phyloP scores from a whole-genome alignment of 92 coral and sea anemone genomes.

The Isaurus tuberculatus region DNA sequence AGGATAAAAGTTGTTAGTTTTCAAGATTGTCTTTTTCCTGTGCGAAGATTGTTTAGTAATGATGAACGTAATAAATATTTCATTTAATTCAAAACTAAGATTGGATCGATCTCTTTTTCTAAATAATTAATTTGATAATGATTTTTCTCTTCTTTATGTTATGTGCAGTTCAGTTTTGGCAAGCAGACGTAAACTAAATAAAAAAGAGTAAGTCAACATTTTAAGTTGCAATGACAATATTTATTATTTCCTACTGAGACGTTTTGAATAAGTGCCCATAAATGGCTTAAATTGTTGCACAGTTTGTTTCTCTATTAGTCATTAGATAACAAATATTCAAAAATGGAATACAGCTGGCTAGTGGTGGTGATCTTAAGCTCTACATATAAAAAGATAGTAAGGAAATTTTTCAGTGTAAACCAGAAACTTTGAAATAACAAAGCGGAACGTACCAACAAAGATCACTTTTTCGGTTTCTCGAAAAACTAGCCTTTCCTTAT shows the following conservation, averaged over 20 bases:
- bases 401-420: no score
- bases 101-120: not conserved
- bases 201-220: not conserved
- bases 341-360: not conserved
- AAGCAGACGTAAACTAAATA: not conserved
- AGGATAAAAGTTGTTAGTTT: not conserved
- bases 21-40: not conserved
- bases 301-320: not conserved
- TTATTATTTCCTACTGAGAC: not conserved
- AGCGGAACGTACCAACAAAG: no score
- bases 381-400: not conserved
- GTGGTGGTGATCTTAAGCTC: not conserved
- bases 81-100: not conserved
- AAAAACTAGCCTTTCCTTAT: no score
- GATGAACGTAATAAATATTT: conserved; percentile 30
- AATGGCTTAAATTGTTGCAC: not conserved
- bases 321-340: not conserved
- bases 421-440: no score
- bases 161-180: not conserved
- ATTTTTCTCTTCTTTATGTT: not conserved
- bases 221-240: not conserved
- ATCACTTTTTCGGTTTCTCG: no score
- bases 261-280: not conserved
- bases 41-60: not conserved
- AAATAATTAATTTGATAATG: not conserved